Conservation (phyloP, 2,797 vertebrate genomes). For the Ceryle rudis region DNA sequence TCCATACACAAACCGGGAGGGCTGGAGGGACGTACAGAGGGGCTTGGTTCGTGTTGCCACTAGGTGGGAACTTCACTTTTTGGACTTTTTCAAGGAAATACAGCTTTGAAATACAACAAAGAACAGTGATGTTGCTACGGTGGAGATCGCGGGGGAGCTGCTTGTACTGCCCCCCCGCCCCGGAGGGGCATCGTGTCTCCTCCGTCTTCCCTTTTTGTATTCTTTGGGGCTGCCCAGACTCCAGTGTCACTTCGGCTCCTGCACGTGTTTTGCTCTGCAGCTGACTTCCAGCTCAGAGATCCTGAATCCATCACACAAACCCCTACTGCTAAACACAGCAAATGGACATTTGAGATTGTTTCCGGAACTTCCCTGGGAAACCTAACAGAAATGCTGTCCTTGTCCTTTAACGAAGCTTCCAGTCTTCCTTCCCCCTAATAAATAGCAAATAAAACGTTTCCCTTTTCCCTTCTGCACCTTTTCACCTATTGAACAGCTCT, state of each 20-base stretch:
- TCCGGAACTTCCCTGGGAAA: constrained; percentile 76
- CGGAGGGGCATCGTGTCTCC: constrained; percentile 4
- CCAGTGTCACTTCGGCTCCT: constrained; percentile 52
- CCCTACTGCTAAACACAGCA: constrained; percentile 74
- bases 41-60: constrained; percentile 28
- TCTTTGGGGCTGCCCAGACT: constrained; percentile 61
- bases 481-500: constrained; percentile 39
- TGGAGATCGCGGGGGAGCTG: constrained; percentile 11
- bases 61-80: constrained; percentile 24
- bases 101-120: constrained; percentile 48
- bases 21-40: constrained; percentile 60
- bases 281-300: constrained; percentile 59
- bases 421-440: constrained; percentile 80
- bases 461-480: constrained; percentile 65
- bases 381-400: constrained; percentile 71
- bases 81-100: constrained; percentile 58
- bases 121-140: constrained; percentile 39
- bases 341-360: constrained; percentile 69
- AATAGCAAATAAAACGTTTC: constrained; percentile 77
- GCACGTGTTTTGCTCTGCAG: constrained; percentile 76
- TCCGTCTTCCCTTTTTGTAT: constrained; percentile 50
- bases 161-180: not conserved
- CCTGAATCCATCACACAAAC: constrained; percentile 54
- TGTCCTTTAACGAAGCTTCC: constrained; percentile 66
- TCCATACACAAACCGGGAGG: constrained; percentile 46